A percentile compares a stretch with the other conserved stretches of the same genome.
Evolutionary conservation across 2,888 invertebrate genomes (phyloP).

Genomic region (Ophioninae sp.): DNA sequence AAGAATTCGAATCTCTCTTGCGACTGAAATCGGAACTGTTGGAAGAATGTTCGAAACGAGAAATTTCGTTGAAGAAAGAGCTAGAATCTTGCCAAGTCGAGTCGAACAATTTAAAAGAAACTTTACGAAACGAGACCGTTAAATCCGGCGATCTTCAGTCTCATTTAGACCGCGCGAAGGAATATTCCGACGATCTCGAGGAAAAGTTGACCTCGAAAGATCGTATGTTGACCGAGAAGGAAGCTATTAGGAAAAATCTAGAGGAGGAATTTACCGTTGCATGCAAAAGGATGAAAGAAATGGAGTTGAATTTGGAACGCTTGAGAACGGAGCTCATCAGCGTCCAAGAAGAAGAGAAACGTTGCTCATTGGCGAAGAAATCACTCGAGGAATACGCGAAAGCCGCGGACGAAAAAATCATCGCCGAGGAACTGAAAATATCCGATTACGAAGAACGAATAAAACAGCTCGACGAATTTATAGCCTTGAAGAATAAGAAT

Average conservation of each 20-base stretch:
- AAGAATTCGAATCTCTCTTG: constrained; percentile 42
- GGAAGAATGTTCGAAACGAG: constrained; percentile 4
- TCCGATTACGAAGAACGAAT: constrained; percentile 14
- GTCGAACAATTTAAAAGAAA: constrained; percentile 27
- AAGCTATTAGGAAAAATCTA: not conserved
- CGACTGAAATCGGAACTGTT: constrained; percentile 26
- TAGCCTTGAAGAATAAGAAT: constrained; percentile 8
- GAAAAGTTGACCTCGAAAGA: constrained; percentile 2
- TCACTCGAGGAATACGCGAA: constrained; percentile 31
- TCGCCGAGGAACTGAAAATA: constrained; percentile 22
- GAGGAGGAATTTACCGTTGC: constrained; percentile 6
- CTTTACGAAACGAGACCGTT: constrained; percentile 3
- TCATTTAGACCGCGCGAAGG: not conserved
- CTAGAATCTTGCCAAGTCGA: constrained; percentile 13
- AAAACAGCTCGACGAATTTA: constrained; percentile 50
- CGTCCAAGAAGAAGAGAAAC: constrained; percentile 31
- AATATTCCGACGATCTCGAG: constrained; percentile 4
- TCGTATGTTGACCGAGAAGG: not conserved
- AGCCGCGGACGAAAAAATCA: constrained; percentile 27
- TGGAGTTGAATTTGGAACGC: not conserved
- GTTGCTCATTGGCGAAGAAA: constrained; percentile 5
- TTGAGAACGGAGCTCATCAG: not conserved
- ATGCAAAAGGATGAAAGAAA: constrained; percentile 8
- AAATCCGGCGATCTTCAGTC: constrained; percentile 18
- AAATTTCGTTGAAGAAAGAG: constrained; percentile 12